These are phyloP conservation scores for Tinamus major DNA, from an alignment of 2,797 vertebrate species.

Conservation along the genomic window DNA sequence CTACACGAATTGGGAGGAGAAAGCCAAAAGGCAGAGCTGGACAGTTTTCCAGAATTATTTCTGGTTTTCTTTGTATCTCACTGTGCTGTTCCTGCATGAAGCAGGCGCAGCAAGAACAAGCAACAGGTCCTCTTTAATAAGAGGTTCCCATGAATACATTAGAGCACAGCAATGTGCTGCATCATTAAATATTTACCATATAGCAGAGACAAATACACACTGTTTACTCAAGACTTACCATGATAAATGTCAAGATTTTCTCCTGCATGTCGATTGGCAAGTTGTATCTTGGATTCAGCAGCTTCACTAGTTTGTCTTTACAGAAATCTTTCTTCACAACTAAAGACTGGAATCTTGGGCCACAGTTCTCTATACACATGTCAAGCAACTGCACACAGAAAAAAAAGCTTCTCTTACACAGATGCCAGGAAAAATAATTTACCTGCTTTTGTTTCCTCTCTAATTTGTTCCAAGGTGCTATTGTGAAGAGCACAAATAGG, in stretches of 20 bases:
- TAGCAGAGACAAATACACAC: neutral
- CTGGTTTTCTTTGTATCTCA: neutral
- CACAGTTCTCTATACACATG: slow-evolving; percentile 84
- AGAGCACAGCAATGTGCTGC: neutral
- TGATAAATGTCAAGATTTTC: slow-evolving; percentile 81
- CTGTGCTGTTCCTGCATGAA: neutral
- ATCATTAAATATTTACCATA: neutral
- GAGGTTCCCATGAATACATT: neutral
- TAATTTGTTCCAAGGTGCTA: neutral
- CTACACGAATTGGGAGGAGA: neutral
- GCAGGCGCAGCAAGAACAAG: neutral
- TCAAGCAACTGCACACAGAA: slow-evolving; percentile 78
- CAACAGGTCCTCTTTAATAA: neutral
- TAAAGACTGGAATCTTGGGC: slow-evolving; percentile 79
- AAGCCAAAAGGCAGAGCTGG: neutral
- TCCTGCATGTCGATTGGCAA: slow-evolving; percentile 80
- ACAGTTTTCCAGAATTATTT: neutral
- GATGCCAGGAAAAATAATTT: neutral
- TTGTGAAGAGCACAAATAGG: neutral
- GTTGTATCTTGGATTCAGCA: slow-evolving; percentile 81
- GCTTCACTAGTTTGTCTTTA: slow-evolving; percentile 81
- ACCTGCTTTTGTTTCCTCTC: neutral
- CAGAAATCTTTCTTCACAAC: slow-evolving; percentile 84
- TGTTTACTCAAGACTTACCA: slow-evolving; percentile 70
- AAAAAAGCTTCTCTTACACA: slow-evolving; percentile 13